phyloP scores from a whole-genome alignment of 2,113 vertebrate genomes.

The Dunckerocampus dactyliophorus region DNA sequence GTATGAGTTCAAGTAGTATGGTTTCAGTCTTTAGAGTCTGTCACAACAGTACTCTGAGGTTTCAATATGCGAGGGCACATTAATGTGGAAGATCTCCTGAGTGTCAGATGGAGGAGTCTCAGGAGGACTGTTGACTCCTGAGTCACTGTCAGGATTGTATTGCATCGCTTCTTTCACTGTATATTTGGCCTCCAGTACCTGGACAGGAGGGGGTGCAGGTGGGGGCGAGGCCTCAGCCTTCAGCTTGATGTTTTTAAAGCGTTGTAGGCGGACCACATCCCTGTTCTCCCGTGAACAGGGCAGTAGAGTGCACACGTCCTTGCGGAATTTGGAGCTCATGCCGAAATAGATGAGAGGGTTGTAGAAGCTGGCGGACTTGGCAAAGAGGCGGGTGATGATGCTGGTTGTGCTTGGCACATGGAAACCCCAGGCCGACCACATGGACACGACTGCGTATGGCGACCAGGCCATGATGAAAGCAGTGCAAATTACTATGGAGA shows the following conservation, averaged over 20 bases:
- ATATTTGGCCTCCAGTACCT: slow-evolving; percentile 55
- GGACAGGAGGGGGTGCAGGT: slow-evolving; percentile 21
- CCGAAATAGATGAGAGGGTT: slow-evolving; percentile 83
- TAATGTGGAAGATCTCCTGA: slow-evolving; percentile 48
- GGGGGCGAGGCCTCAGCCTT: slow-evolving; percentile 52
- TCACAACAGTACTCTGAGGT: slow-evolving; percentile 63
- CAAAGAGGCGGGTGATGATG: slow-evolving; percentile 78
- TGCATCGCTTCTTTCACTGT: slow-evolving; percentile 14
- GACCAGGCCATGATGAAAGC: slow-evolving; percentile 81
- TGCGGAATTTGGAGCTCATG: slow-evolving; percentile 82
- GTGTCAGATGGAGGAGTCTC: slow-evolving; percentile 65
- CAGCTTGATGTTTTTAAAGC: slow-evolving; percentile 71
- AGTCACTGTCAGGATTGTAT: slow-evolving; percentile 58
- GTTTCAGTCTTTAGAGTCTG: slow-evolving; percentile 48
- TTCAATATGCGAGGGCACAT: slow-evolving; percentile 58
- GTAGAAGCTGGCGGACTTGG: slow-evolving; percentile 83
- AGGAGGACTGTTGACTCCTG: slow-evolving; percentile 65
- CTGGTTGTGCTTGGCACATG: slow-evolving; percentile 75
- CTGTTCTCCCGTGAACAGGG: slow-evolving; percentile 66
- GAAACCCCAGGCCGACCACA: slow-evolving; percentile 78
- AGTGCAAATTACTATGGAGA: slow-evolving; percentile 80
- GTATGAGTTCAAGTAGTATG: slow-evolving; percentile 18
- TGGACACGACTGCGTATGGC: slow-evolving; percentile 81
- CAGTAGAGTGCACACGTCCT: slow-evolving; percentile 69
- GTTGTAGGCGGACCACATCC: slow-evolving; percentile 74